phyloP scores from a whole-genome alignment of 2,113 vertebrate genomes.

The Brienomyrus longianalis region DNA sequence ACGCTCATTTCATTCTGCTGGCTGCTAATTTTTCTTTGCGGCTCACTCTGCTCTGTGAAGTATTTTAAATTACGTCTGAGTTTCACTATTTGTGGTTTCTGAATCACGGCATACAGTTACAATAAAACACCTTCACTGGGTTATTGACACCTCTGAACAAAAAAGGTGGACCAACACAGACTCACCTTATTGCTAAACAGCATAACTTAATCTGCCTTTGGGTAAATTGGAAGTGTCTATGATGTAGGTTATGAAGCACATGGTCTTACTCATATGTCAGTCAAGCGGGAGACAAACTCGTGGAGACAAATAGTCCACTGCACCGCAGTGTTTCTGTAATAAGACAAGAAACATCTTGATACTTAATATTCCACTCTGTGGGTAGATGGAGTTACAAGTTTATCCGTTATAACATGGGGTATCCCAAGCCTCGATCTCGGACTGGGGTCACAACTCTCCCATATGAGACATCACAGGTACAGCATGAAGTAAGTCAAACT shows the following conservation, averaged over 20 bases:
- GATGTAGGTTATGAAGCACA: neutral
- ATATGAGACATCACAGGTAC: neutral
- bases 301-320: neutral
- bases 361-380: neutral
- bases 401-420: neutral
- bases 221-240: neutral
- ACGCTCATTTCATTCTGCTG: neutral
- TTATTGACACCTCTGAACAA: neutral
- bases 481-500: neutral
- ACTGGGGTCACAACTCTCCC: neutral
- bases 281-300: neutral
- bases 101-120: neutral
- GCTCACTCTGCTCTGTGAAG: neutral
- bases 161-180: neutral
- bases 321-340: neutral
- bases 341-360: neutral
- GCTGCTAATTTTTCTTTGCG: neutral
- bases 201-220: neutral
- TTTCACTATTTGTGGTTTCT: neutral
- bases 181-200: neutral
- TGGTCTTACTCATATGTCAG: neutral
- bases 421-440: neutral
- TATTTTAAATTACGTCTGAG: neutral
- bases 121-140: neutral
- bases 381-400: neutral